Base-by-base conservation (phyloP, 2,888 invertebrate genomes). In the Yponomeuta plumbellus region DNA sequence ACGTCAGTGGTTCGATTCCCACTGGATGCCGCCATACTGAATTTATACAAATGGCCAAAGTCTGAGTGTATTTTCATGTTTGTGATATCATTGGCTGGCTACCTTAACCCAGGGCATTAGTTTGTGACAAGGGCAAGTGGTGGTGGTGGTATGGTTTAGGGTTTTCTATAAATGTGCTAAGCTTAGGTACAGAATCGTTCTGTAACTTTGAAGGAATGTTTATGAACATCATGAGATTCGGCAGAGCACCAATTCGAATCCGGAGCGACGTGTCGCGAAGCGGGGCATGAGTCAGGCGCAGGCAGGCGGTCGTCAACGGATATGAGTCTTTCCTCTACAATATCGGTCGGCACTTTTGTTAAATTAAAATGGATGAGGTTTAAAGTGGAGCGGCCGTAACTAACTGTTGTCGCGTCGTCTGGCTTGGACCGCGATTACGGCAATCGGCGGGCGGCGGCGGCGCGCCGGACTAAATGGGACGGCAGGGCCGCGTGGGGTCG, bases 291-390 rank as follows among this genome's bases (percentile, higher is more conserved):
- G 58, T n/a, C 58, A 20, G 5, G 58, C 11, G 58, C 21, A 58
- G 21, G 21, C 58, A 20, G 21, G 21, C 20, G 21, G 75, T 77
- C 72, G 75, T 75, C 79, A 76, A 76, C 89, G 90, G 90, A 91
- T 86, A 89, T 89, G 88, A 88, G 81, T 85, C 78, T 88, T 86
- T 90, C 90, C 89, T 88, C 88, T 78, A 75, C 81, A 80, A 83
- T 86, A 90, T 91, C 90, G 90, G 86, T 84, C 87, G 88, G 85
- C 88, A 89, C 88, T 91, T 89, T 85, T 87, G 85, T 84, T 90
- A 86, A 88, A 91, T 91, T 91, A 89, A 85, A 89, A 91, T 89
- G 87, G 88, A 91, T 88, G 90, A 89, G 86, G 84, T 86, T 88
- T 90, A 88, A 90, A 91, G 88, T 91, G 90, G 89, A 83, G 84